These are phyloP conservation scores for Lithophane semibrunnea DNA, from an alignment of 2,888 invertebrate genomes.

Conservation along the genomic window DNA sequence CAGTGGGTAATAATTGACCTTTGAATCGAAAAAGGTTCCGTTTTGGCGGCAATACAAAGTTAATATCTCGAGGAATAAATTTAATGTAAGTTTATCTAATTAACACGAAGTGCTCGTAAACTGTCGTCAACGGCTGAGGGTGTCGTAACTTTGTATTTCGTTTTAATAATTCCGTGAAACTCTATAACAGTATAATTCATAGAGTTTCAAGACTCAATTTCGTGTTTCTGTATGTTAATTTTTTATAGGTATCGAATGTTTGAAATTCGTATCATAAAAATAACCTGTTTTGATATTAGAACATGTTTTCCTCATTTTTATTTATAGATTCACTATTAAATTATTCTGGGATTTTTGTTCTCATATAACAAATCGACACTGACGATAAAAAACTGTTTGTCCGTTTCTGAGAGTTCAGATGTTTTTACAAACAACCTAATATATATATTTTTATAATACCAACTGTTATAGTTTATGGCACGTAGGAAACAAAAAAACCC, in stretches of 20 bases:
- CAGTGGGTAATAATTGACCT: conserved; percentile 81
- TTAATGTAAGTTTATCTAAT: conserved; percentile 55
- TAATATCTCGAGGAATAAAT: conserved; percentile 53
- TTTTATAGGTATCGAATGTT: conserved; percentile 29
- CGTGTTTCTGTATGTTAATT: conserved; percentile 46
- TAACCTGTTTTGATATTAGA: conserved; percentile 49
- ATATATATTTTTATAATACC: not conserved
- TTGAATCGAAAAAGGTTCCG: conserved; percentile 77
- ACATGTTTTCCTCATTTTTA: conserved; percentile 43
- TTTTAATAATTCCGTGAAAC: conserved; percentile 48
- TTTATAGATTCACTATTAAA: conserved; percentile 41
- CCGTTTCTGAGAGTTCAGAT: conserved; percentile 9
- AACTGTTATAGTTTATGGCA: too few relatives aligned
- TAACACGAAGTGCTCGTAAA: conserved; percentile 58
- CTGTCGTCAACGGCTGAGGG: conserved; percentile 31
- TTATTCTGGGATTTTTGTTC: conserved; percentile 32
- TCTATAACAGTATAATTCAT: conserved; percentile 61
- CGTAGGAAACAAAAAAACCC: not conserved
- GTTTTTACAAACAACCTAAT: conserved; percentile 16
- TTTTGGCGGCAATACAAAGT: conserved; percentile 65
- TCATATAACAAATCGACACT: conserved; percentile 24
- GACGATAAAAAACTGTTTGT: conserved; percentile 33
- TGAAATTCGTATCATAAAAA: conserved; percentile 37
- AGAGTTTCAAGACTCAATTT: conserved; percentile 39
- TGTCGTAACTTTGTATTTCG: conserved; percentile 55